These are phyloP conservation scores for Holothuria glaberrima DNA, from an alignment of 35 echinoderm and acorn worm species.

Conservation along the genomic window DNA sequence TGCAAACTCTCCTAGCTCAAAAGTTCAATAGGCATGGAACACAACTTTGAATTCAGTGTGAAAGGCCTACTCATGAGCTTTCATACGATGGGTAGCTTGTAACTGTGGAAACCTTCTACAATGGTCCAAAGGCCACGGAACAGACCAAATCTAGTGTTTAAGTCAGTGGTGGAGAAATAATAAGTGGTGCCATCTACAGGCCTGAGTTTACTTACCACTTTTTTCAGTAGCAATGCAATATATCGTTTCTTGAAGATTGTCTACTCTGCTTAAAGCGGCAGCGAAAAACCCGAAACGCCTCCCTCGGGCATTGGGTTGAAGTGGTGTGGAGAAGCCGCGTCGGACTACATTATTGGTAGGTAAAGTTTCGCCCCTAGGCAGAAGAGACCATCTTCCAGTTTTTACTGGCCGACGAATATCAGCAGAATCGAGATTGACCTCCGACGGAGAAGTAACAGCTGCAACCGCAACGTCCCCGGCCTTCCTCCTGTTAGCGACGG, in stretches of 20 bases:
- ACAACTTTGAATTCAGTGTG: too few species aligned
- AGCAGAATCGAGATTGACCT: not conserved
- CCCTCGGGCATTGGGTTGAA: slow-evolving; percentile 18
- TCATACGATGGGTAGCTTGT: too few species aligned
- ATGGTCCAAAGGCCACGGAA: too few species aligned
- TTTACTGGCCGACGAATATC: not conserved
- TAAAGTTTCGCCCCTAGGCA: not conserved
- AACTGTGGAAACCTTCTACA: too few species aligned
- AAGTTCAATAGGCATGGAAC: too few species aligned
- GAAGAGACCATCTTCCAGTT: slow-evolving; percentile 15
- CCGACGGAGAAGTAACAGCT: not conserved
- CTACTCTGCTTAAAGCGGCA: not conserved
- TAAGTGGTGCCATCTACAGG: not conserved
- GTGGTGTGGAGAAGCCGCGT: not conserved
- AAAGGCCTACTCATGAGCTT: too few species aligned
- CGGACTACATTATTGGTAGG: not conserved
- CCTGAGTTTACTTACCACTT: slow-evolving; percentile 9
- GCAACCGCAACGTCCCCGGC: not conserved
- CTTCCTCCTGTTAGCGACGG: not conserved
- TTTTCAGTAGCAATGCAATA: slow-evolving; percentile 29
- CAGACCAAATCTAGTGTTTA: too few species aligned
- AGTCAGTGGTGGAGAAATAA: too few species aligned
- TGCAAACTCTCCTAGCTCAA: too few species aligned
- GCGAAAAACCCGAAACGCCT: slow-evolving; percentile 24
- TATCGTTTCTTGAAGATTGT: not conserved